These are phyloP conservation scores for Sula dactylatra DNA, from an alignment of 2,113 vertebrate genomes.

Conservation along the genomic window DNA sequence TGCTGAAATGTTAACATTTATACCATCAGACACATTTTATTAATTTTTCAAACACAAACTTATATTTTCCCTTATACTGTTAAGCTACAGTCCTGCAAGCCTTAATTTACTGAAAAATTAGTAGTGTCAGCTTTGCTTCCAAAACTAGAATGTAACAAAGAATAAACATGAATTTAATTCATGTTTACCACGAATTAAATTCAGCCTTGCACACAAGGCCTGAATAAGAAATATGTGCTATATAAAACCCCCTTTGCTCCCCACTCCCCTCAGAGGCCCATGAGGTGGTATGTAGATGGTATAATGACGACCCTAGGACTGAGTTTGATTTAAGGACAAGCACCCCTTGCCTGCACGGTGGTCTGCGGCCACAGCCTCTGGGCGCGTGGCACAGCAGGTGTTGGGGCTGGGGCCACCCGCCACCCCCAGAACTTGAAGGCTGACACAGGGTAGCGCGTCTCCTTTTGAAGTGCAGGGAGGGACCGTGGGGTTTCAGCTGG, in stretches of 20 bases:
- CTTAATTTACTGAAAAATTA: not conserved
- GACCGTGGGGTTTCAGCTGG: rapidly evolving
- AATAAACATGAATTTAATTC: too few relatives aligned
- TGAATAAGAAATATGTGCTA: rapidly evolving
- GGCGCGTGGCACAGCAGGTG: rapidly evolving
- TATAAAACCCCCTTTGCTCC: rapidly evolving
- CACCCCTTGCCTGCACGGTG: too few relatives aligned
- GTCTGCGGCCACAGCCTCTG: not conserved
- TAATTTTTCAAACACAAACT: not conserved
- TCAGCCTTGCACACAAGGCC: not conserved
- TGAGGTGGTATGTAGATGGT: rapidly evolving
- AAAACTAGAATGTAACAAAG: not conserved
- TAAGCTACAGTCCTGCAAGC: not conserved
- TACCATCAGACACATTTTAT: not conserved
- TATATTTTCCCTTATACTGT: not conserved
- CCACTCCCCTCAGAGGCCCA: rapidly evolving
- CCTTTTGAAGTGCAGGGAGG: too few relatives aligned
- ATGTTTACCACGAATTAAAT: not conserved
- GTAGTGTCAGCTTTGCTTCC: not conserved
- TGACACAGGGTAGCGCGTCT: rapidly evolving
- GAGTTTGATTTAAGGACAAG: not conserved
- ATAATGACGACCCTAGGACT: rapidly evolving
- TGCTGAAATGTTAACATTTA: not conserved
- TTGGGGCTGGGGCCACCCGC: not conserved
- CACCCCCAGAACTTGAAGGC: not conserved